Conservation (phyloP, 2,888 invertebrate genomes). For the Caenorhabditis sp. region DNA sequence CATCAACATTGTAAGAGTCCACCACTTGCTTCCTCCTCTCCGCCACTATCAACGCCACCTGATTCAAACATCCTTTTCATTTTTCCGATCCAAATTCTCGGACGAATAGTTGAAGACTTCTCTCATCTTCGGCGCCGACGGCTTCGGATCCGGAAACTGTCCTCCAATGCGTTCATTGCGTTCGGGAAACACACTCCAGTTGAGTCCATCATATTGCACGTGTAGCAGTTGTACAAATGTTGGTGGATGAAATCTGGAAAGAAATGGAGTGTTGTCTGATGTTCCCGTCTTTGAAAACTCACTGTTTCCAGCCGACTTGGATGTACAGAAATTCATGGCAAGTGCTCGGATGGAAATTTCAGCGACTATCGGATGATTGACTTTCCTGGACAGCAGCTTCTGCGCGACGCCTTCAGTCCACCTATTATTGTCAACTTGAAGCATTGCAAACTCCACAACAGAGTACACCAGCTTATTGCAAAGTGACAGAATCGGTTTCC, state of each 20-base stretch:
- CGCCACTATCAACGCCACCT: constrained; percentile 43
- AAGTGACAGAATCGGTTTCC: constrained; percentile 29
- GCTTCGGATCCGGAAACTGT: constrained; percentile 29
- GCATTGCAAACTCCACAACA: constrained; percentile 25
- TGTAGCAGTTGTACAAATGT: constrained; percentile 95
- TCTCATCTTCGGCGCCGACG: constrained; percentile 3
- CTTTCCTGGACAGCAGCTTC: constrained; percentile 6
- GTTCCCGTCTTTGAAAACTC: neutral
- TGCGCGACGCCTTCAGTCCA: constrained; percentile 17
- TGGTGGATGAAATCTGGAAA: constrained; percentile 94
- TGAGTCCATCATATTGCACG: constrained; percentile 98
- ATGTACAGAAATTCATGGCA: constrained; percentile 40
- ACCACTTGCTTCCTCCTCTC: constrained; percentile 43
- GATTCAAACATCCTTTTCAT: constrained; percentile 15
- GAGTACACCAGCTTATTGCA: constrained; percentile 29
- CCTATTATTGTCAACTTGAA: neutral
- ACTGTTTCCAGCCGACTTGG: constrained; percentile 43
- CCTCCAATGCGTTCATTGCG: constrained; percentile 56
- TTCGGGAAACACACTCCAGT: constrained; percentile 91
- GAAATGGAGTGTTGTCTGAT: neutral
- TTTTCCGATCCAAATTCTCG: constrained; percentile 2
- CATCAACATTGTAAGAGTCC: constrained; percentile 11
- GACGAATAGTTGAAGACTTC: constrained; percentile 21
- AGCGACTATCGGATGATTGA: constrained; percentile 37
- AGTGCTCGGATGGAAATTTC: constrained; percentile 7